Base-by-base conservation (phyloP, 64 coral and sea anemone genomes). In the Hydrozoanthus tunicans region DNA sequence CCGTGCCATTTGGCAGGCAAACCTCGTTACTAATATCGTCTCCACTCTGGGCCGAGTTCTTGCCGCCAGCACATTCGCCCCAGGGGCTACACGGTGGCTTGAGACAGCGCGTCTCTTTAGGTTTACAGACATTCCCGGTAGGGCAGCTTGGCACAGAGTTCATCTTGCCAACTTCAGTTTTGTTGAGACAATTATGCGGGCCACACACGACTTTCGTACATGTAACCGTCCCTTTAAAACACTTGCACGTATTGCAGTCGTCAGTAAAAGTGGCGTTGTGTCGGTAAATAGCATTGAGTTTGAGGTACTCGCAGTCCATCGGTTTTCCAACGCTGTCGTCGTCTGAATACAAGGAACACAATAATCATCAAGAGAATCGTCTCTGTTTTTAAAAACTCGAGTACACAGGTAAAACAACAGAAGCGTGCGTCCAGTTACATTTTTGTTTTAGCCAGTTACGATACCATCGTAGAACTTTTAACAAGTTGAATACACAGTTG, bases 201-300 rank as follows among this genome's bases (percentile, higher is more conserved):
- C 95, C 92, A 89, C 95, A 97, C 12, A 82, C 95, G 2, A 97
- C 78, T 25, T 92, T 90, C 6, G 95, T 97, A 61, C 95, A 97
- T 4, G 66, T 83, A 4, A 85, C 82, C 11, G 59, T 68, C 7
- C 90, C 90, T 61, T 83, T 73, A 7, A 63, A 55, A 23, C 95
- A 97, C 11, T 32, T 65, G 67, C 95, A 97, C 3, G 77, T 70
- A 63, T 97, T 97, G 70, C 95, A 97, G 75, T 97, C 95, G 9
- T 97, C 92, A 15, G 52, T 73, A 67, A 86, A 73, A 52, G 67
- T 92, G 11, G 82, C 86, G 82, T 97, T 97, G 62, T 97, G 92
- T 9, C n/a, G 60, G 52, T 83, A 91, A 10, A 89, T 89, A 5
- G 84, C 69, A 62, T 74, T 59, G 26, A 88, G 57, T 59, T 88